Evolutionary conservation across 2,113 vertebrate genomes (phyloP).

Genomic region (Caranx melampygus): DNA sequence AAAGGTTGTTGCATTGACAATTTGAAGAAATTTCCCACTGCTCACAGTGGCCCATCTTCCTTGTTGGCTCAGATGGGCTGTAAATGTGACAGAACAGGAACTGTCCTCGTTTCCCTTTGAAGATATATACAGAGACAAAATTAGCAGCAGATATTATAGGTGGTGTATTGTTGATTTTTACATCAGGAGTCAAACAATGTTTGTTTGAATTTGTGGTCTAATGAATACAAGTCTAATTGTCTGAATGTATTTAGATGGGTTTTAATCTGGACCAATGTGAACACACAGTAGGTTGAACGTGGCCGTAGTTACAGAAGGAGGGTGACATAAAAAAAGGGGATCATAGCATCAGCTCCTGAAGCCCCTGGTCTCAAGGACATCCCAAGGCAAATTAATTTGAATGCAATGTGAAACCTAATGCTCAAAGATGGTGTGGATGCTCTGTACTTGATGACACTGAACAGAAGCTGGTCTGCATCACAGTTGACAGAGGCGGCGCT

Average conservation of each 20-base stretch:
- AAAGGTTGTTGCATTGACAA: background rate
- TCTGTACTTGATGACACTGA: slow-evolving; percentile 3
- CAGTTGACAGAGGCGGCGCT: background rate
- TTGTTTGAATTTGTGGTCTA: too few relatives aligned
- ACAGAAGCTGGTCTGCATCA: slow-evolving; percentile 17
- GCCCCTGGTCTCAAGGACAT: background rate
- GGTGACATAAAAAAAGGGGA: background rate
- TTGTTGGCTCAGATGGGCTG: too few relatives aligned
- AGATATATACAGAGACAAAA: too few relatives aligned
- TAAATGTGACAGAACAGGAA: too few relatives aligned
- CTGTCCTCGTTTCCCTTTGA: too few relatives aligned
- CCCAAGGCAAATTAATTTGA: background rate
- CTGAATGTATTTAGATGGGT: too few relatives aligned
- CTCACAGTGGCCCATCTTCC: background rate
- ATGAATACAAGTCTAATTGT: too few relatives aligned
- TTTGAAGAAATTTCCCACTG: background rate
- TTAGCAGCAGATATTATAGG: too few relatives aligned
- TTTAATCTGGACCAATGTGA: too few relatives aligned
- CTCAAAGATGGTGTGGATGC: background rate
- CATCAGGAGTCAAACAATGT: too few relatives aligned
- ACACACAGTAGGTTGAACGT: background rate
- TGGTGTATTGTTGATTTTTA: too few relatives aligned
- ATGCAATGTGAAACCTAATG: slow-evolving; percentile 7
- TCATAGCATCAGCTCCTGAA: background rate
- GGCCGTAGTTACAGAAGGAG: background rate